phyloP scores from a whole-genome alignment of 2,888 invertebrate genomes.

The Thecocarcelia acutangulata region DNA sequence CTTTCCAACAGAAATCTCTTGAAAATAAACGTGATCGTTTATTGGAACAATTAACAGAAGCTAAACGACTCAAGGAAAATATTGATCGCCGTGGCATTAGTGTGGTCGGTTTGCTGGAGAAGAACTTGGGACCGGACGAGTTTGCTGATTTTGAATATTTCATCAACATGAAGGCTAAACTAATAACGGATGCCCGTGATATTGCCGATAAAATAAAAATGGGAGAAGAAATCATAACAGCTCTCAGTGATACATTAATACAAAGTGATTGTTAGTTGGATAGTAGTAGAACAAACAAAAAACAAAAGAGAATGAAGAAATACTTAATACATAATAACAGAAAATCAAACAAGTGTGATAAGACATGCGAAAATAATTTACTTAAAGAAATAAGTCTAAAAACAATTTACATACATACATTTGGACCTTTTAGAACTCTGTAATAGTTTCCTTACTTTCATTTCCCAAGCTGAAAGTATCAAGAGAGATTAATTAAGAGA shows the following conservation, averaged over 20 bases:
- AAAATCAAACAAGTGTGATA: conserved; percentile 56
- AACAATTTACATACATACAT: conserved; percentile 10
- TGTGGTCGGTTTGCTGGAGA: conserved; percentile 87
- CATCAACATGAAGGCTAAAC: conserved; percentile 92
- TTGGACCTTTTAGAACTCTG: conserved; percentile 35
- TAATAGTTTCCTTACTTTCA: conserved; percentile 68
- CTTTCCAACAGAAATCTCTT: conserved; percentile 84
- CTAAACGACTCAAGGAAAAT: conserved; percentile 89
- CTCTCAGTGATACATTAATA: conserved; percentile 83
- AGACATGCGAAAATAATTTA: conserved; percentile 53
- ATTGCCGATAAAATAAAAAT: conserved; percentile 91
- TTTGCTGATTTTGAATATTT: conserved; percentile 91
- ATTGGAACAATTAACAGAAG: conserved; percentile 90
- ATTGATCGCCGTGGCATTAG: conserved; percentile 89
- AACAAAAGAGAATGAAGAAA: conserved; percentile 11
- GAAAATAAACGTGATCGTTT: conserved; percentile 89
- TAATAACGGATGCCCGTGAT: conserved; percentile 91
- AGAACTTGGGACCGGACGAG: conserved; percentile 87
- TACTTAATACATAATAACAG: conserved; percentile 7
- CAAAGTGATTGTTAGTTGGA: conserved; percentile 80
- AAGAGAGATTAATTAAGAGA: conserved; percentile 62
- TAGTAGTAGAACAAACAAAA: neutral
- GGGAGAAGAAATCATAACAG: conserved; percentile 89
- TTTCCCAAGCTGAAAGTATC: conserved; percentile 51
- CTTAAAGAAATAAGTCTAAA: conserved; percentile 34